Conservation (phyloP, 2,888 invertebrate genomes). For the Parelbella ahira region DNA sequence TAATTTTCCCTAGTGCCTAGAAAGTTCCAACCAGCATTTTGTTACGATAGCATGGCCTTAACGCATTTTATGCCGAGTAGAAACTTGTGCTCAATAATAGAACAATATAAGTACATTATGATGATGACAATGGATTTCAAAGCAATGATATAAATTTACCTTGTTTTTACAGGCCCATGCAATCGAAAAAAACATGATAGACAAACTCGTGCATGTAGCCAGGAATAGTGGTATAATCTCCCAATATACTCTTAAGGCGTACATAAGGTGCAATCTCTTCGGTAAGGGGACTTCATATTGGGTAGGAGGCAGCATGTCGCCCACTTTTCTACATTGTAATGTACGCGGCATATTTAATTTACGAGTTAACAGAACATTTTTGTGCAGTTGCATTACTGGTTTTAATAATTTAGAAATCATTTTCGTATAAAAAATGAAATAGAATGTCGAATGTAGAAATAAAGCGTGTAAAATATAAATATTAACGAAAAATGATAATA, state of each 20-base stretch:
- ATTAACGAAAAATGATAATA: too few species aligned
- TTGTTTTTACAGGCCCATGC: constrained; percentile 48
- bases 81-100: too few species aligned
- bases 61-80: too few species aligned
- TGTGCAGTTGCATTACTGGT: constrained; percentile 14
- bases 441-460: neutral
- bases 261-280: constrained; percentile 39
- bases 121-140: neutral
- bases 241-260: constrained; percentile 50
- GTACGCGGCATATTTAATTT: constrained; percentile 23
- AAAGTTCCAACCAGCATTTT: too few species aligned
- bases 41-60: too few species aligned
- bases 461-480: neutral
- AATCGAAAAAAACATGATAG: constrained; percentile 36
- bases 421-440: neutral
- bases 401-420: constrained; percentile 44
- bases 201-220: constrained; percentile 36
- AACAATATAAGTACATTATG: too few species aligned
- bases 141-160: constrained; percentile 37
- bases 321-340: constrained; percentile 15
- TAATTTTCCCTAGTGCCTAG: too few species aligned
- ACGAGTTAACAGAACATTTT: constrained; percentile 16
- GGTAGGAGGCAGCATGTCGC: constrained; percentile 44
- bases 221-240: constrained; percentile 58
- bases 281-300: constrained; percentile 58